Base-by-base conservation (phyloP, 2,888 invertebrate genomes). In the Drosophila anomalata region DNA sequence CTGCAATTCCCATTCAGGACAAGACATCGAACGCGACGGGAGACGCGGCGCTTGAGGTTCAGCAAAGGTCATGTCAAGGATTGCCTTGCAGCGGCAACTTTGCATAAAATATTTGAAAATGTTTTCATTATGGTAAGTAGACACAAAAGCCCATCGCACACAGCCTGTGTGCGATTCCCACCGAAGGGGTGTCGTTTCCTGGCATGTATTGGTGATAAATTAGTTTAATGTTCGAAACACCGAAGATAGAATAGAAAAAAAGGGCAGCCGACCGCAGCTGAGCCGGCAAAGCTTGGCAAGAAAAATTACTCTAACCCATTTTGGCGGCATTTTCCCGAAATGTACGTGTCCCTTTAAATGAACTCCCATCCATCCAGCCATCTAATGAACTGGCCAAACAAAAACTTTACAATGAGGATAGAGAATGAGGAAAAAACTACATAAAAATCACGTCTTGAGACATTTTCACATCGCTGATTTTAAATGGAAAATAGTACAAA, bases 81-180 rank as follows among this genome's bases (percentile, higher is more conserved):
- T 53, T 60, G 74, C 80, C 65, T 36, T 51, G 73, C 75, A 65
- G 65, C 54, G 76, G 68, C 76, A 81, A 87, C 88, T 87, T 86
- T 85, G 86, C 85, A 85, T 85, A 82, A 87, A 85, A 85, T 87
- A 77, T 84, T 84, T 84, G 87, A 87, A 85, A 84, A 84, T 85
- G 87, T 85, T 85, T 85, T 85, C 89, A 88, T 85, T 85, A 85
- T 89, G 84, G 77, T 82, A 87, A 88, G 75, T 65, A 84, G 88
- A 86, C 87, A 77, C 75, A 79, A 74, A 78, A 76, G 77, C 75
- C 83, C 69, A 68, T 68, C 65, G 52, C 54, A 66, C 71, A 56
- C 41, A 56, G 53, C 46, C 44, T 53, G 36, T 36, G 36, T 36
- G 36, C 41, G 41, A 42, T 88, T 83, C 85, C 73, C 87, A 87